phyloP scores from a whole-genome alignment of 2,797 vertebrate species.

The Rhinophrynus dorsalis region DNA sequence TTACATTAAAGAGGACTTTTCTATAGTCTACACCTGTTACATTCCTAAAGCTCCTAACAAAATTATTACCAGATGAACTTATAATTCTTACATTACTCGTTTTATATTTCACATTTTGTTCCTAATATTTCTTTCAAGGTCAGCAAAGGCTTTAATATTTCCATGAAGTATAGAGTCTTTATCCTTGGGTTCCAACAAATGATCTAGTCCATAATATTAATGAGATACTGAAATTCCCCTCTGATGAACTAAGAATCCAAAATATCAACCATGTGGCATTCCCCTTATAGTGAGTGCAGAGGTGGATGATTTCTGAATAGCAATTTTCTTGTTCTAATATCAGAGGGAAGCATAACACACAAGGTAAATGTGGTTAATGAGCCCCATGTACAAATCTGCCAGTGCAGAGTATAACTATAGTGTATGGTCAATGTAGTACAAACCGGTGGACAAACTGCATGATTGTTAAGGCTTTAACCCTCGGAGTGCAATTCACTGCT shows the following conservation, averaged over 20 bases:
- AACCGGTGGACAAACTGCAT: no score
- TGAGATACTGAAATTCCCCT: background rate
- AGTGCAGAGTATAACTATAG: no score
- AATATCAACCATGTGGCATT: no score
- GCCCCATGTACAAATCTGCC: no score
- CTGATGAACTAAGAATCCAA: background rate
- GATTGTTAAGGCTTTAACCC: no score
- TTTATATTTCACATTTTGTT: background rate
- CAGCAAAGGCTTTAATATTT: background rate
- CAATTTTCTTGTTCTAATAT: no score
- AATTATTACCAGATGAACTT: constrained; percentile 46
- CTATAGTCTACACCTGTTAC: constrained; percentile 41
- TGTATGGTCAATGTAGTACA: no score
- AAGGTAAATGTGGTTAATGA: no score
- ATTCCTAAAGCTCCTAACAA: constrained; percentile 23
- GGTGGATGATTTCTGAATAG: no score
- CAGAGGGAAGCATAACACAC: no score
- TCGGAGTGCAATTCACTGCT: no score
- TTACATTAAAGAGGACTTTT: constrained; percentile 25
- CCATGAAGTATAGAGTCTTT: background rate
- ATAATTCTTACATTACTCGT: constrained; percentile 15
- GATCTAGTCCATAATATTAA: background rate
- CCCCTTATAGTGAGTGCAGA: no score
- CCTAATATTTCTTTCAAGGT: background rate
- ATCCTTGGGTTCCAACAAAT: background rate